These are phyloP conservation scores for Andrena haemorrhoa DNA, from an alignment of 2,888 invertebrate genomes.

Conservation along the genomic window DNA sequence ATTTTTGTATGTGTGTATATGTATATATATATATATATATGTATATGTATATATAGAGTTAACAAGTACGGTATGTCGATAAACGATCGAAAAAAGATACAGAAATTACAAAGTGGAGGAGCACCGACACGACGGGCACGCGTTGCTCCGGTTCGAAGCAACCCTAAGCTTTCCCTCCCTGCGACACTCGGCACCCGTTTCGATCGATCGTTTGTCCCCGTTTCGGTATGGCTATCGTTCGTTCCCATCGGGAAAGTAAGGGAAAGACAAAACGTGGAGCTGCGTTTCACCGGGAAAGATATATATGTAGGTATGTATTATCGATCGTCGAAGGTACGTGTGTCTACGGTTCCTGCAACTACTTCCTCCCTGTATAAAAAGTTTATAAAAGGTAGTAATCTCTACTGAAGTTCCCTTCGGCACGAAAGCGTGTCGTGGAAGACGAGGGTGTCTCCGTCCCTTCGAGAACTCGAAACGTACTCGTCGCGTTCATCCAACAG, in stretches of 20 bases:
- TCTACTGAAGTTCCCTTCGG: constrained; percentile 19
- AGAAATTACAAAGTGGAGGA: constrained; percentile 71
- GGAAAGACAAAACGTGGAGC: neutral
- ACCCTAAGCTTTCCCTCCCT: constrained; percentile 42
- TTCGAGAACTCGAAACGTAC: constrained; percentile 6
- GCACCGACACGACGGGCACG: constrained; percentile 69
- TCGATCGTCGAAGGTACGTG: constrained; percentile 26
- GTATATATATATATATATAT: constrained; percentile 44
- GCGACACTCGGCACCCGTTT: constrained; percentile 23
- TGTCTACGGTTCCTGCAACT: constrained; percentile 19
- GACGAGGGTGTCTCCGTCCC: constrained; percentile 44
- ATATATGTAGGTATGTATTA: neutral
- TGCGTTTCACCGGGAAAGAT: too few relatives aligned
- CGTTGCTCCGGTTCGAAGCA: constrained; percentile 25
- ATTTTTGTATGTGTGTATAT: constrained; percentile 43
- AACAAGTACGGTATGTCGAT: constrained; percentile 78
- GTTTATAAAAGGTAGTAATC: constrained; percentile 45
- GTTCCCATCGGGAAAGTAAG: neutral
- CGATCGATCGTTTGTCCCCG: constrained; percentile 30
- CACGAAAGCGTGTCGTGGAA: constrained; percentile 48
- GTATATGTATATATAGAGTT: constrained; percentile 60
- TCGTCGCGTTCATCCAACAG: neutral
- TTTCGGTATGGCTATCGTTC: neutral
- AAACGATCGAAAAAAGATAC: constrained; percentile 75
- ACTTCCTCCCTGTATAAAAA: constrained; percentile 50